Conservation (phyloP, 37 sponge, comb jelly and placozoan genomes). For the Oopsacas minuta region DNA sequence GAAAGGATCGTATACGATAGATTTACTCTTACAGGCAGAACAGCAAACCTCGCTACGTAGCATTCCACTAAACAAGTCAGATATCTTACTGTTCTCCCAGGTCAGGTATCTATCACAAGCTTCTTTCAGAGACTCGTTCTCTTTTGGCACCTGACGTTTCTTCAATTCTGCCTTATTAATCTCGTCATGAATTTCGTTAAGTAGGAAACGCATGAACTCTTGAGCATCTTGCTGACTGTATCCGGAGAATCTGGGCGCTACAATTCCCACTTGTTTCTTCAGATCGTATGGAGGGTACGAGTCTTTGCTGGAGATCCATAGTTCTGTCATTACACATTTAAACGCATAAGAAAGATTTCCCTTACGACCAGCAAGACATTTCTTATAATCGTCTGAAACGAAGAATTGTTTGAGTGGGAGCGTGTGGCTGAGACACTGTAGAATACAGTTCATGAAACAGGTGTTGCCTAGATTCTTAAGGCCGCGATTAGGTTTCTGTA, state of each 20-base stretch:
- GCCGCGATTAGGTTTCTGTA: background rate
- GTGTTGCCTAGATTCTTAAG: slow-evolving; percentile 1
- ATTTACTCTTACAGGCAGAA: background rate
- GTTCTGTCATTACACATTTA: background rate
- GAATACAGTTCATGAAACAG: slow-evolving; percentile 14
- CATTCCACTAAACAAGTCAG: background rate
- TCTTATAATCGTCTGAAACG: background rate
- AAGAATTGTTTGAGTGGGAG: background rate
- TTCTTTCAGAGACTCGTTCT: background rate
- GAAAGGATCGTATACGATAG: background rate
- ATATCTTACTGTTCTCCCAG: slow-evolving; percentile 9
- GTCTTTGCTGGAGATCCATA: background rate
- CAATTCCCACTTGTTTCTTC: background rate
- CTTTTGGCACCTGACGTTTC: background rate
- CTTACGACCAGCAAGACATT: background rate
- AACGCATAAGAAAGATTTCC: background rate
- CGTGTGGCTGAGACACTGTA: background rate
- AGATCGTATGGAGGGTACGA: background rate
- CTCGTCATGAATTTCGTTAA: background rate
- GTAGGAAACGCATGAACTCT: background rate
- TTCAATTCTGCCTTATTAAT: background rate
- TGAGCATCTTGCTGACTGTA: slow-evolving; percentile 8
- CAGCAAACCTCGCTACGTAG: background rate
- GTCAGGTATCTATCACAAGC: background rate
- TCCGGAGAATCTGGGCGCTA: background rate